Base-by-base conservation (phyloP, 2,888 invertebrate genomes). In the Dryadula phaetusa region DNA sequence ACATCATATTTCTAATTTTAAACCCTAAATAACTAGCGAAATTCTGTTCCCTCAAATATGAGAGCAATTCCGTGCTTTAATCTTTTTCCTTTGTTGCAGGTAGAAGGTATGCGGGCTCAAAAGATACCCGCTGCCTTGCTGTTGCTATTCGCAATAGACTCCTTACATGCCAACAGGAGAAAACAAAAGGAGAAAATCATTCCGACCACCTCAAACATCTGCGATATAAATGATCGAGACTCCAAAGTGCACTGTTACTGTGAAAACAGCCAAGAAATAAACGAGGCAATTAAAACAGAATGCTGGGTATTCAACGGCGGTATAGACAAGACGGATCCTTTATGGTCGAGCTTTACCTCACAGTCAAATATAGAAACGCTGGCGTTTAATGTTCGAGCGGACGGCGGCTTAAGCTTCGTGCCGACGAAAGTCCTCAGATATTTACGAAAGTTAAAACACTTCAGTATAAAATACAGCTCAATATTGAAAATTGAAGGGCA, bases 251-350 rank as follows among this genome's bases (percentile, higher is more conserved):
- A 94, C 75, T 96, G 96, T 82, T 94, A 95, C 79, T 96, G 96
- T 80, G 94, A 95, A 77, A 92, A 92, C 70, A 92, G 92, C 54
- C 93, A 93, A 74, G 88, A 92, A 67, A 81, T 91, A 70, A 92
- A 92, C 75, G 88, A 94, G 79, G 96, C 95, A 3, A 93, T 95
- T 16, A 95, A 95, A 75, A 96, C 95, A 68, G 96, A 96, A 85
- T 97, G 97, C 80, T 95, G 95, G 94, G 94, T 97, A 3, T 95
- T 96, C 86, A 95, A 95, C 71, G 93, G 94, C 62, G 95, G 95
- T 20, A 93, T 96, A 76, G 93, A 94, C 53, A 93, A 93, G 78
- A 94, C 95, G 67, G 95, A 96, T 79, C 93, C 94, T 20, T 87
- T 96, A 68, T 97, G 97, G 97, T 93, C 94, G 34, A 94, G 95